Evolutionary conservation across 2,113 vertebrate genomes (phyloP), one percentile per base, ranked within the genome.

Genomic region (Phaethornis superciliosus): DNA sequence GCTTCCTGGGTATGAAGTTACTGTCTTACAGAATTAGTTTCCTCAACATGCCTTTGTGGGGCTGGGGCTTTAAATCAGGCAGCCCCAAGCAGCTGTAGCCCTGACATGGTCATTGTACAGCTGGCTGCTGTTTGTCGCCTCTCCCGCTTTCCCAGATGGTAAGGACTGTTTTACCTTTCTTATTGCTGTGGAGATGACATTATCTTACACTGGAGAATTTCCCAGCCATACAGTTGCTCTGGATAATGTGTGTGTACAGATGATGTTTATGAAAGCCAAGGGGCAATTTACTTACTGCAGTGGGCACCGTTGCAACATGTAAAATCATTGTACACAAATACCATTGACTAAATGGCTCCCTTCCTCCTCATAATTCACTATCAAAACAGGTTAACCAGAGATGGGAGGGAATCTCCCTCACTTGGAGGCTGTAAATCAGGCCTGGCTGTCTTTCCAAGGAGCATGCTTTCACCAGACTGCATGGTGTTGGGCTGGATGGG

Each of bases 211-310:
- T 65, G 69, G 95, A 96, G 96, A 95, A 95, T 96, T 85, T 88
- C 54, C 26, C 82, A 86, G 90, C 90, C 89, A 85, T 77, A 69
- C 88, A 85, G 79, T 89, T 85, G 68, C 60, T 95, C 65, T 86
- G 80, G 95, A 90, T 97, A 93, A 97, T 93, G 90, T 97, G 94
- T 96, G 93, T 95, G 90, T 95, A 95, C 93, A 95, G 93, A 96
- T 96, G 94, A 97, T 95, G 94, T 95, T 97, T 97, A 95, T 96
- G 94, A 96, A 97, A 95, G 95, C 77, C 82, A 81, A 60, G 94
- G 94, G 95, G 94, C 88, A 92, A 95, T 95, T 96, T 90, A 75
- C 93, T 91, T 93, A 81, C 85, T 86, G 93, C 90, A 79, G 80
- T 84, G 93, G 95, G 96, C 96, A 94, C 80, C 6, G 1, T 58